Evolutionary conservation across 2,888 invertebrate genomes (phyloP).

Genomic region (Zaprionus bogoriensis): DNA sequence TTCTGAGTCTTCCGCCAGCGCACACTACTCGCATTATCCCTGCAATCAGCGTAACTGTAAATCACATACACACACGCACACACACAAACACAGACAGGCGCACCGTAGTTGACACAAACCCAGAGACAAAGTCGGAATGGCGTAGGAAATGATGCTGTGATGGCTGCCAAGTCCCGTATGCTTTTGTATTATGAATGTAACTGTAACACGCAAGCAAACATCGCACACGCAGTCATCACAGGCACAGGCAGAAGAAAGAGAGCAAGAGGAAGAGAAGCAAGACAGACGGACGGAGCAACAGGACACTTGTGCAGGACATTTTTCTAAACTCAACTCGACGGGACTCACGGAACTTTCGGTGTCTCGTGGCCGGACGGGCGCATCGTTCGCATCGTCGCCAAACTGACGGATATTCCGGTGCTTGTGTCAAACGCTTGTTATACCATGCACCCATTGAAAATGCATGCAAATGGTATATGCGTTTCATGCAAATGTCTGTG

Average conservation of each 20-base stretch:
- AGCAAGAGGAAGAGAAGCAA: background rate
- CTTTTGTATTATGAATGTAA: conserved; percentile 74
- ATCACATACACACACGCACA: conserved; percentile 54
- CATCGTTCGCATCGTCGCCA: conserved; percentile 68
- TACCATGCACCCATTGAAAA: too few species aligned
- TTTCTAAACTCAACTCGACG: conserved; percentile 51
- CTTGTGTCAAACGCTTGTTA: conserved; percentile 81
- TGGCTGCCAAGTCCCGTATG: conserved; percentile 57
- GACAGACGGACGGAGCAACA: background rate
- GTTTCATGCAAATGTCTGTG: too few species aligned
- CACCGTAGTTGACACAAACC: conserved; percentile 70
- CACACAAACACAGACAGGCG: conserved; percentile 42
- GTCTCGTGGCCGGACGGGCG: conserved; percentile 55
- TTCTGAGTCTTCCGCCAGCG: conserved; percentile 43
- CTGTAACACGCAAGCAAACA: conserved; percentile 70
- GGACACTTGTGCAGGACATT: conserved; percentile 37
- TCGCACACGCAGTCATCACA: conserved; percentile 57
- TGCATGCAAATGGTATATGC: too few species aligned
- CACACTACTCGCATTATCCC: conserved; percentile 62
- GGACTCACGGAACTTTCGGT: conserved; percentile 47
- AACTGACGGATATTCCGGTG: conserved; percentile 82
- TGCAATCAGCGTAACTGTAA: conserved; percentile 73
- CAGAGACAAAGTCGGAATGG: conserved; percentile 49
- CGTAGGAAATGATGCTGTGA: conserved; percentile 74
- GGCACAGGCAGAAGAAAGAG: background rate